A percentile compares a stretch with the other conserved stretches of the same genome.
These are phyloP conservation scores for Eupeodes luniger DNA, from an alignment of 2,888 invertebrate species.

Conservation along the genomic window DNA sequence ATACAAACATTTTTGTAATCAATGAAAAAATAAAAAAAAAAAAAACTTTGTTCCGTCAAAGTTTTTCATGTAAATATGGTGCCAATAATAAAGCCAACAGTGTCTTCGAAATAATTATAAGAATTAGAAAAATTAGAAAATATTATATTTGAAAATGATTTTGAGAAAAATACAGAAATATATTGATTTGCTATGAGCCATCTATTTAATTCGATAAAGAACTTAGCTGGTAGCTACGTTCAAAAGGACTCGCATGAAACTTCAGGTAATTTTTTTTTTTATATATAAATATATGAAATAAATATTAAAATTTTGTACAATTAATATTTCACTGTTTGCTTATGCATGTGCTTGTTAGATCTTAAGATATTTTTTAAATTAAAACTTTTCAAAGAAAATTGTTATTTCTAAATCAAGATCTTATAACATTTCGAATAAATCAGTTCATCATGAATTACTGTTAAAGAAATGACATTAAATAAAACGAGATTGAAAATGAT, in stretches of 20 bases:
- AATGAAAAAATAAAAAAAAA: neutral
- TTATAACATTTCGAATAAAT: too few relatives aligned
- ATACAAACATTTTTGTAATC: neutral
- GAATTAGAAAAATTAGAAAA: slow-evolving; percentile 27
- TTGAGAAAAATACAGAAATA: slow-evolving; percentile 26
- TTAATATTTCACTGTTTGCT: too few relatives aligned
- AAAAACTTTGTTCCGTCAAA: neutral
- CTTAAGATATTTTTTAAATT: too few relatives aligned
- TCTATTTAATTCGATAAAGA: slow-evolving; percentile 83
- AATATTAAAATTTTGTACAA: too few relatives aligned
- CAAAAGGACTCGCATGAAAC: slow-evolving; percentile 75
- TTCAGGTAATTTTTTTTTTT: slow-evolving; percentile 77
- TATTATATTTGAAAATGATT: slow-evolving; percentile 32
- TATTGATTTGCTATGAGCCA: slow-evolving; percentile 75
- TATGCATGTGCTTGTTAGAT: too few relatives aligned
- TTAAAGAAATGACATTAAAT: too few relatives aligned
- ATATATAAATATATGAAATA: too few relatives aligned
- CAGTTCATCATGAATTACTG: too few relatives aligned
- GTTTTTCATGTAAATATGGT: neutral
- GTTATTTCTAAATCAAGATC: too few relatives aligned
- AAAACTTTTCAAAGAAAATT: too few relatives aligned
- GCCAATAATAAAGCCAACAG: slow-evolving; percentile 18
- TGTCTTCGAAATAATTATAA: slow-evolving; percentile 27
- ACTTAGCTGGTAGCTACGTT: slow-evolving; percentile 80
- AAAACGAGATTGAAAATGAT: too few relatives aligned